Conservation (phyloP, 2,113 vertebrate genomes). For the Carollia perspicillata region DNA sequence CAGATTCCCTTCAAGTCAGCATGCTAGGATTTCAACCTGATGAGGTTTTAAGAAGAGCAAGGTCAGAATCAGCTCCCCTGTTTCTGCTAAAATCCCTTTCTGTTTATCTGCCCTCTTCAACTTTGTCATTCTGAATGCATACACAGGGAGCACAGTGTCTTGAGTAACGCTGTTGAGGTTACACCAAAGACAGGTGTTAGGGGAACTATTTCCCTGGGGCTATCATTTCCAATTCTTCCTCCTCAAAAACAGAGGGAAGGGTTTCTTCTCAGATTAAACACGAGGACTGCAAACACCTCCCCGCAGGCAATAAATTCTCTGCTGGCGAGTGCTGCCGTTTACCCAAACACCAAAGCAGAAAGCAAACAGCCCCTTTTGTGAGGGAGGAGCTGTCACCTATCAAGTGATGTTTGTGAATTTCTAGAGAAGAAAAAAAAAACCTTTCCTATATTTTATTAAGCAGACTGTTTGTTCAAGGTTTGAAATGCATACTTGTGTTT, state of each 20-base stretch:
- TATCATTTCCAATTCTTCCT: conserved; percentile 68
- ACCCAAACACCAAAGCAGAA: conserved; percentile 80
- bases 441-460: conserved; percentile 80
- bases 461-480: conserved; percentile 82
- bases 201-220: conserved; percentile 79
- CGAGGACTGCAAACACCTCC: conserved; percentile 87
- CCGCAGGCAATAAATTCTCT: conserved; percentile 86
- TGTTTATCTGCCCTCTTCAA: conserved; percentile 84
- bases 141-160: conserved; percentile 76
- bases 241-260: conserved; percentile 74
- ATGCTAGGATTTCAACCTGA: conserved; percentile 36
- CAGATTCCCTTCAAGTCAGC: background rate
- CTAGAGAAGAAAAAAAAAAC: conserved; percentile 74
- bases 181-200: conserved; percentile 86
- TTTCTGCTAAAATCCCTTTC: conserved; percentile 78
- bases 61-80: conserved; percentile 64
- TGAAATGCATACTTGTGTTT: conserved; percentile 77
- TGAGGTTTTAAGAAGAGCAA: conserved; percentile 40
- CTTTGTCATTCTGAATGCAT: conserved; percentile 72
- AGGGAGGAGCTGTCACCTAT: conserved; percentile 83
- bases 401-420: conserved; percentile 83
- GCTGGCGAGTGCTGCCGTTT: conserved; percentile 76
- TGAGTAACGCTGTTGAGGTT: conserved; percentile 80
- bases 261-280: conserved; percentile 90
- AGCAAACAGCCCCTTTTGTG: conserved; percentile 82